Percentiles rank a stretch among this genome's conserved stretches.
These are phyloP conservation scores for Cichladusa arquata DNA, from an alignment of 2,113 vertebrate genomes.

Conservation along the genomic window DNA sequence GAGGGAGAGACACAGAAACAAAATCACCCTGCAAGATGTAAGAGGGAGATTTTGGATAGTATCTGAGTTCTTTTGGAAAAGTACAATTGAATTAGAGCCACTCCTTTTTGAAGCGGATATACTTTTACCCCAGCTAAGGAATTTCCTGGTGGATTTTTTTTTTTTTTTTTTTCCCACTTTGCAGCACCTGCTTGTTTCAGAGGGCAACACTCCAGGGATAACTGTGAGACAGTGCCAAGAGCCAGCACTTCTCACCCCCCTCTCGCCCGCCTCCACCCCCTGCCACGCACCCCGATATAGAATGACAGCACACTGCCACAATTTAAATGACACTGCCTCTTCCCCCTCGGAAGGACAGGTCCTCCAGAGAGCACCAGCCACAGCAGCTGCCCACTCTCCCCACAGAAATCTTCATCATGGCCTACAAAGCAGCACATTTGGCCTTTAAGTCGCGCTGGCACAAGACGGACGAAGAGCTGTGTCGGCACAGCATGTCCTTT, in stretches of 20 bases:
- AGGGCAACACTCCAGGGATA: slow-evolving; percentile 66
- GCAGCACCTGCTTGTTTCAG: slow-evolving; percentile 73
- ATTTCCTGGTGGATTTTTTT: slow-evolving; percentile 64
- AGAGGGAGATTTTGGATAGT: neutral
- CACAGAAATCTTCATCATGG: slow-evolving; percentile 43
- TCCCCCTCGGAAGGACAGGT: slow-evolving; percentile 23
- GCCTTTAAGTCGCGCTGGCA: slow-evolving; percentile 89
- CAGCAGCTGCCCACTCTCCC: neutral
- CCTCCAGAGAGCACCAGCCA: slow-evolving; percentile 17
- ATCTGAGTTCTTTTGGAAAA: slow-evolving; percentile 2
- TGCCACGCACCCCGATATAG: slow-evolving; percentile 73
- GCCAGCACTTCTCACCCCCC: slow-evolving; percentile 44
- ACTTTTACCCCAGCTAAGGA: slow-evolving; percentile 64
- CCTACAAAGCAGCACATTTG: slow-evolving; percentile 83
- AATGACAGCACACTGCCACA: slow-evolving; percentile 58
- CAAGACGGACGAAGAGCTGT: slow-evolving; percentile 85
- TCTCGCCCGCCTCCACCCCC: neutral
- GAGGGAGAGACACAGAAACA: neutral
- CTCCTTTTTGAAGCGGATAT: neutral
- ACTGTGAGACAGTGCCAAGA: slow-evolving; percentile 64
- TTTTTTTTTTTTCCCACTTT: slow-evolving; percentile 13
- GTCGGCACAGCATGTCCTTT: slow-evolving; percentile 93
- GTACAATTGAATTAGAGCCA: neutral
- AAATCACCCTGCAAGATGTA: neutral
- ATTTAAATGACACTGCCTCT: slow-evolving; percentile 61